Base-by-base conservation (phyloP, 2,797 vertebrate genomes). In the Melanotaenia parkinsoni region DNA sequence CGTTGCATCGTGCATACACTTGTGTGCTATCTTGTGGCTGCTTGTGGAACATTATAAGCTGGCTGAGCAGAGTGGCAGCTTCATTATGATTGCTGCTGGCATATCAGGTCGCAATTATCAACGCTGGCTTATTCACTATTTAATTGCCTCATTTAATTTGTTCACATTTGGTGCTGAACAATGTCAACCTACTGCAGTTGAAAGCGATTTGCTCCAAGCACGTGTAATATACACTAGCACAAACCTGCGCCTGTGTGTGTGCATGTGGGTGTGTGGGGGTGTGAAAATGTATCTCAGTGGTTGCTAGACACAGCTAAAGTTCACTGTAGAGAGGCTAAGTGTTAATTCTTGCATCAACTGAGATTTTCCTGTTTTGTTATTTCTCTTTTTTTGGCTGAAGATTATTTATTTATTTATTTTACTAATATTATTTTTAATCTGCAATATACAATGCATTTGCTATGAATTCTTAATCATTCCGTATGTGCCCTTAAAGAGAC, bases 131-230 rank as follows among this genome's bases (percentile, higher is more conserved):
- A 94, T 94, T 94, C 92, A 89, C 88, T 92, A 90, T 94, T 93
- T 95, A 94, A 95, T 95, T 94, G 91, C 93, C 90, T 95, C 92
- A 93, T 95, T 95, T 95, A 94, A 95, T 95, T 93, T 94, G 94
- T 94, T 94, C 93, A 91, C 92, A 94, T 94, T 94, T 94, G 88
- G 90, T 88, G 80, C 70, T 32, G 90, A 94, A 93, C 91, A 93
- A 91, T 92, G 92, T 93, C 90, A 94, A 93, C 93, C 91, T 92
- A 89, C 89, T 90, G 89, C 85, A 88, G 89, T 91, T 91, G 89
- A 93, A 93, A 93, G 83, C 70, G 76, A 94, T 93, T 93, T 91
- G 87, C 88, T 93, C 79, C 90, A 92, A 95, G 92, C 92, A 92
- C 91, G 77, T 85, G 89, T 78, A 84, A 86, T 83, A 73, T 80